Evolutionary conservation across 2,888 invertebrate species (phyloP).

Genomic region (Hipparchia semele): DNA sequence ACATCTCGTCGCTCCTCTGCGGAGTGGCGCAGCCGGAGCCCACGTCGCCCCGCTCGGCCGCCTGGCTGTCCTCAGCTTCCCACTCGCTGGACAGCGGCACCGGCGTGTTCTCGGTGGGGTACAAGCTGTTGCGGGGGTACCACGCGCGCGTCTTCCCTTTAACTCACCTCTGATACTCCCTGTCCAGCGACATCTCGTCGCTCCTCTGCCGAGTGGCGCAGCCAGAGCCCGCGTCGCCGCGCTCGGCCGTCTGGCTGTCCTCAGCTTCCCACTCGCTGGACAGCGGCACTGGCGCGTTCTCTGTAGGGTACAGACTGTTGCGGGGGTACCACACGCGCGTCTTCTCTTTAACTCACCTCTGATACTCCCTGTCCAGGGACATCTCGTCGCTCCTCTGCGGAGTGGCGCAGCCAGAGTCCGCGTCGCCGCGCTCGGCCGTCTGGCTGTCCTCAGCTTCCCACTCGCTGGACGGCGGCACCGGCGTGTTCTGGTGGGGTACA

Average conservation of each 20-base stretch:
- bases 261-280: constrained; percentile 69
- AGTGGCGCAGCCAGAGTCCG: constrained; percentile 41
- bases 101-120: constrained; percentile 46
- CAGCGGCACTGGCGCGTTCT: constrained; percentile 46
- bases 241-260: constrained; percentile 50
- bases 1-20: constrained; percentile 53
- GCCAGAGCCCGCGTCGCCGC: constrained; percentile 30
- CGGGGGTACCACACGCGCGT: constrained; percentile 67
- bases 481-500: constrained; percentile 46
- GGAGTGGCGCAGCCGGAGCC: constrained; percentile 46
- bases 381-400: constrained; percentile 55
- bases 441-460: constrained; percentile 68
- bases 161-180: constrained; percentile 68
- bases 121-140: constrained; percentile 59
- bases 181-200: constrained; percentile 60
- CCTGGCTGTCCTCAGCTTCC: constrained; percentile 63
- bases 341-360: constrained; percentile 59
- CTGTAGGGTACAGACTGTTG: constrained; percentile 47
- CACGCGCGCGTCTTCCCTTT: constrained; percentile 45
- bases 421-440: constrained; percentile 39
- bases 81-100: constrained; percentile 58
- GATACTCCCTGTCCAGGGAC: constrained; percentile 67
- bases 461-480: constrained; percentile 53
- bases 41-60: constrained; percentile 38
- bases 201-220: constrained; percentile 49